These are phyloP conservation scores for Idaea straminata DNA, from an alignment of 2,888 invertebrate species.

Conservation along the genomic window DNA sequence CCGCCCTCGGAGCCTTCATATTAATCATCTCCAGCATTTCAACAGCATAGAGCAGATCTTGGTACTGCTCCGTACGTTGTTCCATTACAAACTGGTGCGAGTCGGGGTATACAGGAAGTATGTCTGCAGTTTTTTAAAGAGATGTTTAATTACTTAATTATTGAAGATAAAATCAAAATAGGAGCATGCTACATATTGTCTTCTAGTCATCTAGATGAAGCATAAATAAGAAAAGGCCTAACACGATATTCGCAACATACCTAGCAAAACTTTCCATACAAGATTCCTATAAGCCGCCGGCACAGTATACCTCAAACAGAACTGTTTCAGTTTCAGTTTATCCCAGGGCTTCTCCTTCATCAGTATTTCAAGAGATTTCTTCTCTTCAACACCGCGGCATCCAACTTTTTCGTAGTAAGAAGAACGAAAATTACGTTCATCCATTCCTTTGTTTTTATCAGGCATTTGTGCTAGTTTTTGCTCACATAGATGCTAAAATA, in stretches of 20 bases:
- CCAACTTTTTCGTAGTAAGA: slow-evolving; percentile 94
- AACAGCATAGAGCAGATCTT: slow-evolving; percentile 86
- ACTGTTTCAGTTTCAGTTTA: slow-evolving; percentile 89
- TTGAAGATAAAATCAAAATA: too few relatives aligned
- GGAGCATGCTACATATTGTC: too few relatives aligned
- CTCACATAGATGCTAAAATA: slow-evolving; percentile 5
- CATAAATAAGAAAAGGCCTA: too few relatives aligned
- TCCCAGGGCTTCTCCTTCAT: slow-evolving; percentile 92
- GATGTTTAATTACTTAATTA: not conserved
- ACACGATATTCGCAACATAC: slow-evolving; percentile 56
- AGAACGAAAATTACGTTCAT: slow-evolving; percentile 90
- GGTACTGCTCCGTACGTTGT: slow-evolving; percentile 87
- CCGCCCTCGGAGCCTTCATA: slow-evolving; percentile 82
- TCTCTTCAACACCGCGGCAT: slow-evolving; percentile 93
- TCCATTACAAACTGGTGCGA: slow-evolving; percentile 87
- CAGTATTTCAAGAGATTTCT: slow-evolving; percentile 92
- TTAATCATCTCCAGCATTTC: slow-evolving; percentile 84
- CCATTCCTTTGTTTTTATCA: slow-evolving; percentile 51
- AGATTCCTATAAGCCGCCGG: slow-evolving; percentile 89
- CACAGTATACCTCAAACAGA: slow-evolving; percentile 91
- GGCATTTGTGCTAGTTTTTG: slow-evolving; percentile 18
- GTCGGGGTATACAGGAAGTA: slow-evolving; percentile 88
- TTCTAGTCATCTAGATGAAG: too few relatives aligned
- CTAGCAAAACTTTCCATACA: slow-evolving; percentile 92
- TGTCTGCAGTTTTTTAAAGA: slow-evolving; percentile 81